These are phyloP conservation scores for Rhipidura dahli DNA, from an alignment of 2,113 vertebrate genomes.

Conservation along the genomic window DNA sequence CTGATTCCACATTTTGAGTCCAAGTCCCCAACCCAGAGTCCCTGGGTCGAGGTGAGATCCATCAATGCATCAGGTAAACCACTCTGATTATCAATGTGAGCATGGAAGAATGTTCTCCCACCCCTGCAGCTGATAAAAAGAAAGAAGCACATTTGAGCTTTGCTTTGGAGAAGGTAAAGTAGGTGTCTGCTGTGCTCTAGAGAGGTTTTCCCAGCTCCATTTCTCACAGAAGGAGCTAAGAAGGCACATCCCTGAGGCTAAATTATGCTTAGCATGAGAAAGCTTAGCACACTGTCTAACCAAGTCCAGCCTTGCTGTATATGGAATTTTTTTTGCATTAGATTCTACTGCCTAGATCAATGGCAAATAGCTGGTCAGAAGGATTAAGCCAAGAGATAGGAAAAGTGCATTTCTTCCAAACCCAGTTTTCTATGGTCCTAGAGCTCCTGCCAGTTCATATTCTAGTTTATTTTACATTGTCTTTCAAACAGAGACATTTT, in stretches of 20 bases:
- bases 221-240: background rate
- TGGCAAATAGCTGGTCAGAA: background rate
- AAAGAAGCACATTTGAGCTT: background rate
- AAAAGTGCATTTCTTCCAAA: background rate
- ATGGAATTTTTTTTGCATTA: background rate
- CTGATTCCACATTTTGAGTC: background rate
- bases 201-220: background rate
- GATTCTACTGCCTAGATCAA: background rate
- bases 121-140: background rate
- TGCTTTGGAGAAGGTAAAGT: background rate
- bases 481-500: background rate
- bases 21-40: background rate
- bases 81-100: background rate
- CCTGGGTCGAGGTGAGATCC: background rate
- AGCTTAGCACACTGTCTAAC: background rate
- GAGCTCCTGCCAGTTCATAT: background rate
- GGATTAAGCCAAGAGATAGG: background rate
- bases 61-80: background rate
- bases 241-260: background rate
- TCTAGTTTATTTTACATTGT: background rate
- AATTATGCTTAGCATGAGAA: background rate
- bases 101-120: accelerated
- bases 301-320: background rate
- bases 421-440: background rate
- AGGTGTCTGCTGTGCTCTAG: background rate